Evolutionary conservation across 2,113 vertebrate species (phyloP).

Genomic region (Onychostoma macrolepis): DNA sequence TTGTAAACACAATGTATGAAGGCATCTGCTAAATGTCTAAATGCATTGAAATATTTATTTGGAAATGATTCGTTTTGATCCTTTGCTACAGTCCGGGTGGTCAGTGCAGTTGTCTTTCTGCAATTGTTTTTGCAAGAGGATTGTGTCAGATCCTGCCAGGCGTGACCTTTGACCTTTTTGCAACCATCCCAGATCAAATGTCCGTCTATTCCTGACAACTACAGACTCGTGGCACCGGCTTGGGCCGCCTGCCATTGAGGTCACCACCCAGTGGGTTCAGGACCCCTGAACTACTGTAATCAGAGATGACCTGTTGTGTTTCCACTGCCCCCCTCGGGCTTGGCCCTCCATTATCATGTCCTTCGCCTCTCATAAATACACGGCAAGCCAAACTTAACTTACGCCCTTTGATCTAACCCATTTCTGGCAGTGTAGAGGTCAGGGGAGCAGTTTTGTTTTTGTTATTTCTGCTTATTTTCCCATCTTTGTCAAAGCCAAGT

Average conservation of each 20-base stretch:
- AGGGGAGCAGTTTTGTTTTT: not conserved
- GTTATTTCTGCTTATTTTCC: not conserved
- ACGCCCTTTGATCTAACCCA: not conserved
- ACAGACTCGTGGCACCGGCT: slow-evolving; percentile 14
- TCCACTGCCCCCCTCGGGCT: not conserved
- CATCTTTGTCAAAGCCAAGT: not conserved
- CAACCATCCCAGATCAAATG: slow-evolving; percentile 22
- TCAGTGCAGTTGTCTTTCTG: not conserved
- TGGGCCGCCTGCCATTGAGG: slow-evolving; percentile 21
- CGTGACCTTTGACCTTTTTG: slow-evolving; percentile 11
- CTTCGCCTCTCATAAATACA: not conserved
- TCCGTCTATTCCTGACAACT: slow-evolving; percentile 25
- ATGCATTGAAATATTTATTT: not conserved
- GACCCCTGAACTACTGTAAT: slow-evolving; percentile 25
- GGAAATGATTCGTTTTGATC: not conserved
- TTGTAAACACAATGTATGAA: not conserved
- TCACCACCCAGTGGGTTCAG: slow-evolving; percentile 27
- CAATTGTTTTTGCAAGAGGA: slow-evolving; percentile 41
- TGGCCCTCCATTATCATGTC: not conserved
- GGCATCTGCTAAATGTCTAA: not conserved
- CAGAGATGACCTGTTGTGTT: slow-evolving; percentile 20
- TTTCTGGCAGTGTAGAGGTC: slow-evolving; percentile 6
- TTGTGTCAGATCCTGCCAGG: slow-evolving; percentile 34
- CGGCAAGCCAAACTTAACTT: slow-evolving; percentile 6
- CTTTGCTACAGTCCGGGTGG: slow-evolving; percentile 6